Base-by-base conservation (phyloP, 2,888 invertebrate genomes). In the Tetranychus truncatus region DNA sequence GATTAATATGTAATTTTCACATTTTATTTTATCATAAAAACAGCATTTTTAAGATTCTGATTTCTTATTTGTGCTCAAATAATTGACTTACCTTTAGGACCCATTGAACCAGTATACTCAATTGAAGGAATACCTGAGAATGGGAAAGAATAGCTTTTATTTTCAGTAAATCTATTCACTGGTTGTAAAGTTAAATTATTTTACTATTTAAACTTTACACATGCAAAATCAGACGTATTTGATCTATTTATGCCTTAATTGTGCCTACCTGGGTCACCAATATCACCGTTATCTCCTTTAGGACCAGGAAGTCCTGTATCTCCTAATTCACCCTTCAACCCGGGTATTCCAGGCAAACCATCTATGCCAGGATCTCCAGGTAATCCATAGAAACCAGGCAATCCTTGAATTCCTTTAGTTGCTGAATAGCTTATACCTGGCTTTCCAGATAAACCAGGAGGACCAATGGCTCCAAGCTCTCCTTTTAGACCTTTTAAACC, bases 301-400 rank as follows among this genome's bases (percentile, higher is more conserved):
- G 88, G 86, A 74, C 94, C 94, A 76, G 89, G 85, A 7, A 89
- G 88, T 74, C 94, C 94, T 79, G 88, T 86, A 55, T 89, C 88
- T 21, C 94, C 94, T 69, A 89, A 86, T 80, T 91, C 91, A 77
- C 94, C 95, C 83, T 92, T 93, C 79, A 89, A 88, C 72, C 94
- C 94, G 83, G 92, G 93, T 1, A 91, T 87, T n/a, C 93, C 93
- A 78, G 89, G 86, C n/a, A 89, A 86, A 71, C 93, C 93, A 84
- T 92, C 92, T 44, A 87, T 85, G 34, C 93, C 93, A 45, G 89
- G 88, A 81, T 89, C 92, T 71, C 93, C 92, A 71, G 87, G 86
- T 78, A 87, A 86, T 77, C 93, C 92, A 82, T 87, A 88, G 20
- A 80, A 79, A 45, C 55, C 55, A 8, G 67, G 67, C 24, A 67